phyloP scores from a whole-genome alignment of 2,113 vertebrate species.

The Cavia aperea region DNA sequence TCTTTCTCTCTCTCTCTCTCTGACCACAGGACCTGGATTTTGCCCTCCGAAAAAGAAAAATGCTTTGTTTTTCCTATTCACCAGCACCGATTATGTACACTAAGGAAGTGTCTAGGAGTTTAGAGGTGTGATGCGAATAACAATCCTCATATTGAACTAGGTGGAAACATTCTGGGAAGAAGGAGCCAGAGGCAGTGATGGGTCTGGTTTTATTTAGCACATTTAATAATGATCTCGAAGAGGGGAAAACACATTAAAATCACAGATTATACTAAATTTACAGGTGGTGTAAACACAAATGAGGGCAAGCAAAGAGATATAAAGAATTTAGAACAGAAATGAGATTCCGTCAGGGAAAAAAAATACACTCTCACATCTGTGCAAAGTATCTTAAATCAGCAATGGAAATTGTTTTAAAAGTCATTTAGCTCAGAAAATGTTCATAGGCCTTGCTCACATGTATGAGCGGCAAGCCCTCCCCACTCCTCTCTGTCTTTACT shows the following conservation, averaged over 20 bases:
- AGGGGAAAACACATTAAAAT: conserved; percentile 65
- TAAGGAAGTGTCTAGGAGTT: conserved; percentile 45
- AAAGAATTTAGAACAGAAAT: conserved; percentile 65
- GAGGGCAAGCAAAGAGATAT: conserved; percentile 66
- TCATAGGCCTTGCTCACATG: conserved; percentile 55
- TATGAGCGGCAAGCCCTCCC: conserved; percentile 26
- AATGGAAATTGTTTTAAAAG: conserved; percentile 70
- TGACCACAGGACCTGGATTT: background rate
- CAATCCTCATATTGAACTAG: conserved; percentile 39
- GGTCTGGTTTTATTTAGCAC: conserved; percentile 65
- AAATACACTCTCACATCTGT: conserved; percentile 62
- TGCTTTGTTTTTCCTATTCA: conserved; percentile 36
- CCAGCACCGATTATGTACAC: background rate
- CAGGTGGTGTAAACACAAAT: conserved; percentile 71
- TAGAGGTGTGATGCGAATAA: conserved; percentile 53
- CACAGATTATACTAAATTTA: conserved; percentile 66
- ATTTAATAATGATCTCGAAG: conserved; percentile 71
- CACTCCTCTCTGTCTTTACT: conserved; percentile 27
- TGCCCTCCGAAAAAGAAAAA: conserved; percentile 9
- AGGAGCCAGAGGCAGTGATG: conserved; percentile 50
- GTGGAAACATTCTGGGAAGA: conserved; percentile 35
- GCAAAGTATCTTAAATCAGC: conserved; percentile 68
- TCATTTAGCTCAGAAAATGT: conserved; percentile 61
- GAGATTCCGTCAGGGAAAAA: conserved; percentile 56
- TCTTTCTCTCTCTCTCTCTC: background rate